These are phyloP conservation scores for Enoplosus armatus DNA, from an alignment of 2,797 vertebrate species.

Conservation along the genomic window DNA sequence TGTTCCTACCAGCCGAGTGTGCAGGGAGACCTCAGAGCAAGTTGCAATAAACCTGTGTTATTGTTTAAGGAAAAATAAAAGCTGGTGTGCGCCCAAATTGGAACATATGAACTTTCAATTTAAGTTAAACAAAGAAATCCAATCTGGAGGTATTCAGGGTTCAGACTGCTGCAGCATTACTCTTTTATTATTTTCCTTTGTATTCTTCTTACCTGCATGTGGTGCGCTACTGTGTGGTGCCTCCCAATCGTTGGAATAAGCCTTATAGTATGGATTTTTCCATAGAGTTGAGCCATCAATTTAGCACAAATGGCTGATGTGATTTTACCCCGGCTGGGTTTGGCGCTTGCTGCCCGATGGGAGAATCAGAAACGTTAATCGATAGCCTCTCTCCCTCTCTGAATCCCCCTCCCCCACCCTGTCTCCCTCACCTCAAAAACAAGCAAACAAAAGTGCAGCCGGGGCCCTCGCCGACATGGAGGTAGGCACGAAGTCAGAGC, in stretches of 20 bases:
- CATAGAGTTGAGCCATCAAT: conserved; percentile 57
- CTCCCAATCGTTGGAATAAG: conserved; percentile 53
- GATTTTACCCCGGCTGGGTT: conserved; percentile 67
- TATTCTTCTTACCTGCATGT: conserved; percentile 31
- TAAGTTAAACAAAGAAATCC: conserved; percentile 10
- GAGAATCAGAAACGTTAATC: conserved; percentile 74
- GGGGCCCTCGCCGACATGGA: background rate
- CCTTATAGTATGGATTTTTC: conserved; percentile 72
- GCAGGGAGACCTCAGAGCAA: background rate
- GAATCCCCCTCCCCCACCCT: background rate
- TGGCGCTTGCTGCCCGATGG: conserved; percentile 52
- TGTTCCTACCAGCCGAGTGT: too few species aligned
- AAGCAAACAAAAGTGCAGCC: conserved; percentile 34
- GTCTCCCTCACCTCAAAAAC: conserved; percentile 37
- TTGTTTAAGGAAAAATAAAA: background rate
- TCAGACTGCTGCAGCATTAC: background rate
- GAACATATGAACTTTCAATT: background rate
- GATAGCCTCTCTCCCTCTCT: conserved; percentile 50
- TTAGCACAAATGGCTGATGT: conserved; percentile 65
- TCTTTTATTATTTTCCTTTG: conserved; percentile 8
- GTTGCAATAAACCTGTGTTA: too few species aligned
- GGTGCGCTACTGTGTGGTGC: conserved; percentile 31
- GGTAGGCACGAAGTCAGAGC: background rate
- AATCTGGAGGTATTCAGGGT: background rate
- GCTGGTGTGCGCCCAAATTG: background rate